Conservation (phyloP, 2,113 vertebrate species). For the Rhipidura dahli region DNA sequence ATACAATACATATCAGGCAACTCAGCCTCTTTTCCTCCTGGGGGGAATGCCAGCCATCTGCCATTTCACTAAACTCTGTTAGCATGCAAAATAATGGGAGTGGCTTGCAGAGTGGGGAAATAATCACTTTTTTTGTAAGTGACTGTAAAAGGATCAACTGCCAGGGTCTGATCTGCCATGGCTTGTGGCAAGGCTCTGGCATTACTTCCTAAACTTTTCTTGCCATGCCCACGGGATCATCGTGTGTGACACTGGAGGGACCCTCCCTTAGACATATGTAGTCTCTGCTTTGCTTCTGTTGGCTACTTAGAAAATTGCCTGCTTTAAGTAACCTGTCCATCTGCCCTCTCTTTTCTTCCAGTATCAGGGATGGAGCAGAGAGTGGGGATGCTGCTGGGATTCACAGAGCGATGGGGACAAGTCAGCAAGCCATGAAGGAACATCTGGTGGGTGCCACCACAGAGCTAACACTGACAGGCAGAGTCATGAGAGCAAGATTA, state of each 20-base stretch:
- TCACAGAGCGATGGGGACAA: not conserved
- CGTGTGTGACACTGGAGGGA: not conserved
- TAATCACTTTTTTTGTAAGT: not conserved
- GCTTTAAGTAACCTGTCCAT: not conserved
- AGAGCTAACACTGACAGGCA: not conserved
- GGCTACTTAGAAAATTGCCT: not conserved
- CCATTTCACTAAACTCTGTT: not conserved
- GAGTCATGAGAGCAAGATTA: not conserved
- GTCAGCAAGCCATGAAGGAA: not conserved
- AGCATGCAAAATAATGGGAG: not conserved
- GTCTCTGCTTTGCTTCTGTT: not conserved
- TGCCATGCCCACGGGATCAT: accelerated
- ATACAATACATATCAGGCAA: not conserved
- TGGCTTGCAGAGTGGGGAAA: not conserved
- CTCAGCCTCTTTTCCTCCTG: not conserved
- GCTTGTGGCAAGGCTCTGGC: not conserved
- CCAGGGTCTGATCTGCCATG: not conserved
- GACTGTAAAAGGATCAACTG: not conserved
- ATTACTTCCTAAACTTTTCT: not conserved
- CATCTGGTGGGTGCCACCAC: not conserved
- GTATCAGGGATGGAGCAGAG: not conserved
- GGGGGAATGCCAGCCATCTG: not conserved
- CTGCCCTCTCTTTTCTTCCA: not conserved
- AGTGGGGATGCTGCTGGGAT: not conserved
- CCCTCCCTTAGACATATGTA: not conserved